A percentile compares a stretch with the other conserved stretches of the same genome.
Conservation (phyloP, 2,888 invertebrate genomes). For the Homarus gammarus region DNA sequence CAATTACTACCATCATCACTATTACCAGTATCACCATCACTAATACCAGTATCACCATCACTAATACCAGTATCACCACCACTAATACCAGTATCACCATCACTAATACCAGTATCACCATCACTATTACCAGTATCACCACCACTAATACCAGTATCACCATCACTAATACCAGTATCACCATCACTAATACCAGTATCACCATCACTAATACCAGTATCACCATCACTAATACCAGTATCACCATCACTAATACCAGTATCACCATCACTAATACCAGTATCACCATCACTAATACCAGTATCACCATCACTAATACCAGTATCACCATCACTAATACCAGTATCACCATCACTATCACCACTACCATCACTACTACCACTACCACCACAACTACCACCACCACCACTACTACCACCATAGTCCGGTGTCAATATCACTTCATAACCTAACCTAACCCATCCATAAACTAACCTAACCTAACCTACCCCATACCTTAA, state of each 20-base stretch:
- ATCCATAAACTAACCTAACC: too few relatives aligned
- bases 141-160: background rate
- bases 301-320: too few relatives aligned
- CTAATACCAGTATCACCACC: background rate
- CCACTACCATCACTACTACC: background rate
- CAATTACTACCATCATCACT: too few relatives aligned
- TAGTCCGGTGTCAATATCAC: too few relatives aligned
- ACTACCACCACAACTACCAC: background rate
- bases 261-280: background rate
- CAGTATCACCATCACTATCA: background rate
- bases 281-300: too few relatives aligned
- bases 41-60: background rate
- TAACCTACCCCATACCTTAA: too few relatives aligned
- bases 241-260: background rate
- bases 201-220: background rate
- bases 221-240: too few relatives aligned
- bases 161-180: slow-evolving; percentile 3
- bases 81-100: too few relatives aligned
- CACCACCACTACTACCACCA: background rate
- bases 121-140: background rate
- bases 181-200: background rate
- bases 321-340: background rate
- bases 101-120: background rate
- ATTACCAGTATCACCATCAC: too few relatives aligned
- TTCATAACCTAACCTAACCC: too few relatives aligned